Base-by-base conservation (phyloP, 2,888 invertebrate species). In the Aphidoletes aphidimyza region DNA sequence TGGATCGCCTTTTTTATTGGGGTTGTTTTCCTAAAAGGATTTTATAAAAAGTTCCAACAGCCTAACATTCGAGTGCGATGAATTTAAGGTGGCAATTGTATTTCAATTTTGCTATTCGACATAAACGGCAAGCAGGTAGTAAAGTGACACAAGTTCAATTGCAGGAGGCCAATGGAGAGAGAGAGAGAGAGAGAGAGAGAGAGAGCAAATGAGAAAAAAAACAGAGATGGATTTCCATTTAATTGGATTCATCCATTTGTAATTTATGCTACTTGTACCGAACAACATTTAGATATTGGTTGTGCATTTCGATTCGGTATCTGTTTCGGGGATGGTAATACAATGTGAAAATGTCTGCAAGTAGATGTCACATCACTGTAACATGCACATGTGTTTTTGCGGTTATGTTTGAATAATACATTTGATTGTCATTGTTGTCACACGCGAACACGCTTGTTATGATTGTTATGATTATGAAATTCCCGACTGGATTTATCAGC, bases 391-490 rank as follows among this genome's bases (percentile, higher is more conserved):
- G 37, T 81, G 81, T 37, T 81, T 81, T 81, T 81, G 81, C 37
- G 81, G 81, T 81, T 37, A 81, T 81, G 81, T 81, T 81, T 81
- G 69, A 69, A 69, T 69, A 69, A 69, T 69, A 69, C 69, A 69
- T 69, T 69, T 69, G 81, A 81, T 81, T 81, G 81, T 81, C 81
- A 81, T 81, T 81, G 81, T 37, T 81, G 37, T 81, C 81, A 81
- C 37, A 39, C 37, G 81, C 36, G 17, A n/a, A 19, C 54, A 81
- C 22, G 36, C 37, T 37, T 37, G 37, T 81, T 81, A 81, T 81
- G 81, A 81, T 81, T 81, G 81, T 69, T 69, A 69, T 81, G 81
- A 81, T 81, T 81, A 81, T 81, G 81, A 81, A 81, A 37, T 81
- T 81, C 22, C 37, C n/a, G 37, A 81, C 36, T 37, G 37, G 81